Conservation (phyloP, 2,888 invertebrate genomes). For the Melinaea marsaeus region DNA sequence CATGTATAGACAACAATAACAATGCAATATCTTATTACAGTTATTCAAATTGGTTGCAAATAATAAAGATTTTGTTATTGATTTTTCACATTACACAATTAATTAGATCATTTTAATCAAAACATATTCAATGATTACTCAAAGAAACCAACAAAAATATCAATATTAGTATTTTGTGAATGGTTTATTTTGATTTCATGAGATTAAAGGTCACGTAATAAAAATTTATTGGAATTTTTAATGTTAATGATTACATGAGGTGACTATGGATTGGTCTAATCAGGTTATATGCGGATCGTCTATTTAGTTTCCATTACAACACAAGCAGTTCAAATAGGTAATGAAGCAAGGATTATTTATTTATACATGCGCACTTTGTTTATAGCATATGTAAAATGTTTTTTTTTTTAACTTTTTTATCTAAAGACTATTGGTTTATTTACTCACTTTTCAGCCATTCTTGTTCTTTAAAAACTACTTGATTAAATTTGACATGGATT, state of each 20-base stretch:
- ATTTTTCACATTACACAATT: too few species aligned
- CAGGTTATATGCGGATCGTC: not conserved
- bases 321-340: not conserved
- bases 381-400: constrained; percentile 44
- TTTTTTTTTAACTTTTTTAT: constrained; percentile 41
- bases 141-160: too few species aligned
- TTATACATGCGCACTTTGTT: constrained; percentile 33
- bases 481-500: constrained; percentile 55
- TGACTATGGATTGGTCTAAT: not conserved
- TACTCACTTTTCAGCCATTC: constrained; percentile 73
- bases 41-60: too few species aligned
- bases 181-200: not conserved
- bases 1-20: too few species aligned
- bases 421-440: constrained; percentile 36
- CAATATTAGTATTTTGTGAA: not conserved
- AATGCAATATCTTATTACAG: too few species aligned
- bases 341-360: constrained; percentile 3
- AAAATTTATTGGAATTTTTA: constrained; percentile 6
- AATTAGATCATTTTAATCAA: too few species aligned
- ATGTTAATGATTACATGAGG: too few species aligned
- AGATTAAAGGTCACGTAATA: constrained; percentile 15
- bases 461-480: constrained; percentile 42
- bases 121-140: too few species aligned
- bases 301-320: not conserved
- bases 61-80: too few species aligned